Evolutionary conservation across 2,797 vertebrate species (phyloP).

Genomic region (Lagodon rhomboides): DNA sequence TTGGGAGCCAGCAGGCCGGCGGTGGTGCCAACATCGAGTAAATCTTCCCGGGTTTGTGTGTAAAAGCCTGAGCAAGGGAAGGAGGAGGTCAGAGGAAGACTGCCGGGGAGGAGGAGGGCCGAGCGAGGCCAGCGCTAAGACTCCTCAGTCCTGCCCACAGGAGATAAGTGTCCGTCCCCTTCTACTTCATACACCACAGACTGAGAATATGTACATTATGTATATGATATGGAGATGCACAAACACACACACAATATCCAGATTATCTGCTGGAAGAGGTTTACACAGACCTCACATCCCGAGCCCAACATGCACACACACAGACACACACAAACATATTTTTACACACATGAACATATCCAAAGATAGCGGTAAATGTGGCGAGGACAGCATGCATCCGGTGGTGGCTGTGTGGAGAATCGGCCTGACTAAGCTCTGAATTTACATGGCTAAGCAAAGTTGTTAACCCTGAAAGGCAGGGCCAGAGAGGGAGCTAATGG

Average conservation of each 20-base stretch:
- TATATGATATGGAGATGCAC: conserved; percentile 69
- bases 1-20: conserved; percentile 51
- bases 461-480: conserved; percentile 86
- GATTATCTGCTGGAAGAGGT: conserved; percentile 69
- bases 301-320: conserved; percentile 44
- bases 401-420: conserved; percentile 81
- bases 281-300: conserved; percentile 61
- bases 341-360: conserved; percentile 65
- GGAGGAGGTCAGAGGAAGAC: conserved; percentile 33
- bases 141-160: conserved; percentile 61
- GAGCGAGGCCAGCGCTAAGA: conserved; percentile 41
- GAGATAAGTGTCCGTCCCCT: conserved; percentile 74
- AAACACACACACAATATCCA: conserved; percentile 50
- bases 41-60: conserved; percentile 69
- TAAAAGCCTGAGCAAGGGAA: conserved; percentile 51
- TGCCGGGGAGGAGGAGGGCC: conserved; percentile 18
- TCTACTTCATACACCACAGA: conserved; percentile 54
- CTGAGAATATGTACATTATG: conserved; percentile 64
- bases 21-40: conserved; percentile 57
- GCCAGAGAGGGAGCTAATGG: conserved; percentile 85
- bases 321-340: conserved; percentile 47
- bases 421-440: conserved; percentile 88
- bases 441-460: conserved; percentile 90
- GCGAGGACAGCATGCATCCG: conserved; percentile 57
- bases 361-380: conserved; percentile 81